Evolutionary conservation across 1,140 invertebrate genomes (phyloP).

Genomic region (Bombus waltoni): DNA sequence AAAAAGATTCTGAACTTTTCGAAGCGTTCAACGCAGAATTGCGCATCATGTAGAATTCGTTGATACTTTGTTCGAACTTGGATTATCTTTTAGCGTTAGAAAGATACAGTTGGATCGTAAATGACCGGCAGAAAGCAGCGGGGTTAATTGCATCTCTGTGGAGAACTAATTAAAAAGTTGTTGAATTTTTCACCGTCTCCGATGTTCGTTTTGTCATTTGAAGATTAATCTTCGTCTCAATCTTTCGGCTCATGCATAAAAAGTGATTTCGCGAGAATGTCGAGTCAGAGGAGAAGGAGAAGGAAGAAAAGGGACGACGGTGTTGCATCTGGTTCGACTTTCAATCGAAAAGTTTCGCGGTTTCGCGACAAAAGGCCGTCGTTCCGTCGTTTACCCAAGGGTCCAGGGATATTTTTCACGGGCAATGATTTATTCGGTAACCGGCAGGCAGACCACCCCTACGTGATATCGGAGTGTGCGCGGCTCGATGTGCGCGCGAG

Average conservation of each 20-base stretch:
- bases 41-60: too few species aligned
- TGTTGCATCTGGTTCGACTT: background rate
- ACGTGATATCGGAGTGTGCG: conserved; percentile 13
- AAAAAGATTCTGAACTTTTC: too few species aligned
- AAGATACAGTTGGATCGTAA: too few species aligned
- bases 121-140: too few species aligned
- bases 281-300: background rate
- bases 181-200: conserved; percentile 21
- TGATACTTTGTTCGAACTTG: too few species aligned
- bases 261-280: conserved; percentile 17
- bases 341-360: background rate
- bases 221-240: conserved; percentile 16
- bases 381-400: background rate
- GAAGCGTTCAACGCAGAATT: too few species aligned
- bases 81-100: too few species aligned
- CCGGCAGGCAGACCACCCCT: background rate
- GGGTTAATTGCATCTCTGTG: background rate
- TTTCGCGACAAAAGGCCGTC: background rate
- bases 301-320: background rate
- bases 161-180: conserved; percentile 37
- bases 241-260: background rate
- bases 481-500: background rate
- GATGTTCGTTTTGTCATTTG: background rate
- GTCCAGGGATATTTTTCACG: conserved; percentile 43
- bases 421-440: conserved; percentile 58